Evolutionary conservation across 1,140 invertebrate species (phyloP).

Genomic region (Euwallacea similis): DNA sequence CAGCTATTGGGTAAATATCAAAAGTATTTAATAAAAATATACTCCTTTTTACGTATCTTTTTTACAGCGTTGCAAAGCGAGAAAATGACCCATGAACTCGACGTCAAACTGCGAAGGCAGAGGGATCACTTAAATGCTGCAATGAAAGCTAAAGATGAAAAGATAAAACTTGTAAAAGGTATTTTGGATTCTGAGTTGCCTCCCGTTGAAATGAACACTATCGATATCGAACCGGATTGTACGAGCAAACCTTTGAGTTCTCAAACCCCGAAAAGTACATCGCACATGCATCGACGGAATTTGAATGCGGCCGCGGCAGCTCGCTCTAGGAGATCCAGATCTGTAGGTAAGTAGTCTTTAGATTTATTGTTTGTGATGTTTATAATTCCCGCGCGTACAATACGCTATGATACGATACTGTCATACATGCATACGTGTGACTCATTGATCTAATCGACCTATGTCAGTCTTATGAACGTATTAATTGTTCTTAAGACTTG

Average conservation of each 20-base stretch:
- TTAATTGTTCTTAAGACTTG: no score
- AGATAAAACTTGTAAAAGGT: conserved; percentile 57
- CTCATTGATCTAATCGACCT: no score
- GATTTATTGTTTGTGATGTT: no score
- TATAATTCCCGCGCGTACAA: no score
- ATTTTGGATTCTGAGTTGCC: conserved; percentile 55
- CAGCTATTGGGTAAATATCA: conserved; percentile 58
- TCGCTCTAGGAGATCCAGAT: conserved; percentile 31
- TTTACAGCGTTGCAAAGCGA: conserved; percentile 65
- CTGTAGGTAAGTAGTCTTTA: conserved; percentile 25
- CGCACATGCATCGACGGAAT: conserved; percentile 21
- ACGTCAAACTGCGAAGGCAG: conserved; percentile 67
- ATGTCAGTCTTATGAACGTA: no score
- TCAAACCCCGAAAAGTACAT: conserved; percentile 26
- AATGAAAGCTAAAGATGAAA: conserved; percentile 59
- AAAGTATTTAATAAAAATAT: background rate
- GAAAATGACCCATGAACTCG: conserved; percentile 67
- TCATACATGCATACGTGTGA: no score
- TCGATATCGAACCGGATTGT: conserved; percentile 7
- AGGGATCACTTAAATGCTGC: conserved; percentile 63
- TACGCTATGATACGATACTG: no score
- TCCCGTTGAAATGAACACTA: conserved; percentile 30
- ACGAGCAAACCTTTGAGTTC: conserved; percentile 13
- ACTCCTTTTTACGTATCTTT: background rate
- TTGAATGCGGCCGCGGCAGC: conserved; percentile 11